Evolutionary conservation across 2,113 vertebrate species (phyloP), one percentile per base, ranked within the genome.

Genomic region (Apeltes quadracus): DNA sequence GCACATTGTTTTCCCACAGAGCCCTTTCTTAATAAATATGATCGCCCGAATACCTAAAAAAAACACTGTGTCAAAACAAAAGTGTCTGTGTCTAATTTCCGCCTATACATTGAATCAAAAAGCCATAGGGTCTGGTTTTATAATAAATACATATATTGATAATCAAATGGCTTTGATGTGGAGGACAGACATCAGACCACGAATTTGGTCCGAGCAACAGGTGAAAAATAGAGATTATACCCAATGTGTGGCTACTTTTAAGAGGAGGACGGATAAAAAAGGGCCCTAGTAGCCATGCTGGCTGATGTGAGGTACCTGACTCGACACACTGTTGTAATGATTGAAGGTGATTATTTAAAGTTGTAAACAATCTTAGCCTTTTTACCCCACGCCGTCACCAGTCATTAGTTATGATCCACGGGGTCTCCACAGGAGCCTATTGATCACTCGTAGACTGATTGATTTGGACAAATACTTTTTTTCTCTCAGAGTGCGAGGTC

Each of bases 391-490:
- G 79, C 85, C 89, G 84, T 92, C 91, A 92, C 25, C 87, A 78
- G 84, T 76, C 81, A 76, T 87, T 88, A 87, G 81, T 87, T 10
- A 65, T 88, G 90, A 92, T 83, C 77, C 73, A 69, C 72, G 10
- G 72, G 54, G 71, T 84, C 87, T 86, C 83, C 83, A 89, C 89
- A 29, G 91, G 92, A 92, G 87, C 81, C 91, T 80, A 91, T 93
- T 91, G 92, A 94, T 94, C 93, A 87, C 75, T 90, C 93, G 90
- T 79, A 92, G 73, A 89, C 90, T 93, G 91, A 93, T 90, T 91
- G 79, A 80, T 87, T 90, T 89, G 90, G 91, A 95, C 94, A 94
- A 92, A 92, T 89, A 84, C 82, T 83, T 81, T 76, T 88, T 81
- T 88, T 54, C 84, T 77, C 85, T 79, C 82, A 82, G 90, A 90